These are phyloP conservation scores for Diuraphis noxia DNA, from an alignment of 1,140 invertebrate genomes.

Conservation along the genomic window DNA sequence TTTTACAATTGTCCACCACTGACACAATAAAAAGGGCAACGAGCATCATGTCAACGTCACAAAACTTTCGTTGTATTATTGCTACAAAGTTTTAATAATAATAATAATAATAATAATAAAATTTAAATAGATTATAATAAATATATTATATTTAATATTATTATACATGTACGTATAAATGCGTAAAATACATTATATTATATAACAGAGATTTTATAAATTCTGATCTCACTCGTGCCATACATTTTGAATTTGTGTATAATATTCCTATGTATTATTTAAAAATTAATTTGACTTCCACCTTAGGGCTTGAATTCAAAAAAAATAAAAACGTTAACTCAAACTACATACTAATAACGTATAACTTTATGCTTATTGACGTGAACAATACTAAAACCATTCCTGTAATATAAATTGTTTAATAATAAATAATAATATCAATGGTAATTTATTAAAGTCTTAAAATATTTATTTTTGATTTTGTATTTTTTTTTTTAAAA, in stretches of 20 bases:
- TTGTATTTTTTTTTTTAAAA: not conserved
- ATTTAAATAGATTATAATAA: not conserved
- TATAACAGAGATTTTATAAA: not conserved
- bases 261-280: not conserved
- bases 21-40: not conserved
- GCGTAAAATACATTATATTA: not conserved
- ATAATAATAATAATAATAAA: not conserved
- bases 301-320: not conserved
- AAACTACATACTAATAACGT: no score
- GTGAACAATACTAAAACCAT: not conserved
- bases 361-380: no score
- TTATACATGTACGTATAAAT: not conserved
- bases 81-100: slow-evolving; percentile 2
- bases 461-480: no score
- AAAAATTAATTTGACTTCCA: not conserved
- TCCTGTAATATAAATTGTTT: not conserved
- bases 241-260: not conserved
- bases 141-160: not conserved
- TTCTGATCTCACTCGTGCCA: not conserved
- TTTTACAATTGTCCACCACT: not conserved
- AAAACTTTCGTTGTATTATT: not conserved
- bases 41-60: not conserved
- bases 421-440: not conserved
- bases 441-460: no score
- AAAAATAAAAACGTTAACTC: no score